These are phyloP conservation scores for Cotesia chilonis DNA, from an alignment of 1,140 invertebrate species.

Conservation along the genomic window DNA sequence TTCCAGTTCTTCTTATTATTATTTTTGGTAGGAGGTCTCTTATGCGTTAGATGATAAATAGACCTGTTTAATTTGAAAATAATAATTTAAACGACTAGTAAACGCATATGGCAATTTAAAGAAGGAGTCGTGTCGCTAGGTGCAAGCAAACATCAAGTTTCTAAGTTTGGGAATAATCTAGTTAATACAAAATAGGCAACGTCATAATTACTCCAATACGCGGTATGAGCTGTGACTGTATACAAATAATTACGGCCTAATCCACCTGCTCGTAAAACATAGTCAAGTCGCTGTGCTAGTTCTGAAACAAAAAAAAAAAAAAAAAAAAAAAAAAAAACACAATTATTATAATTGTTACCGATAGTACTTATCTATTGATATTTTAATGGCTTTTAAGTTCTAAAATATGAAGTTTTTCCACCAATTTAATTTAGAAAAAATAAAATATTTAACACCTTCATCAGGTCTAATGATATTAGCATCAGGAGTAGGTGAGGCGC, in stretches of 20 bases:
- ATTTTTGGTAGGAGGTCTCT: slow-evolving; percentile 53
- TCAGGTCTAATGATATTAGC: slow-evolving; percentile 61
- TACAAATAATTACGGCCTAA: slow-evolving; percentile 72
- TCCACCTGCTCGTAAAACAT: slow-evolving; percentile 70
- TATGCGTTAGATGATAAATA: slow-evolving; percentile 40
- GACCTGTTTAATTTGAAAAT: neutral
- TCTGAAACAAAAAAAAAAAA: slow-evolving; percentile 60
- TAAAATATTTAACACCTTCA: slow-evolving; percentile 51
- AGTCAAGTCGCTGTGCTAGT: slow-evolving; percentile 73
- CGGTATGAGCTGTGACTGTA: slow-evolving; percentile 75
- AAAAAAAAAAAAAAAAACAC: too few species aligned
- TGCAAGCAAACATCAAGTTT: slow-evolving; percentile 61
- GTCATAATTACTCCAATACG: slow-evolving; percentile 78
- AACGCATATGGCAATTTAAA: slow-evolving; percentile 44
- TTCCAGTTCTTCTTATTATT: neutral
- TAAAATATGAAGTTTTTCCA: neutral
- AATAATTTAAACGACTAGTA: slow-evolving; percentile 51
- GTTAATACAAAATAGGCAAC: slow-evolving; percentile 76
- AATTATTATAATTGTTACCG: neutral
- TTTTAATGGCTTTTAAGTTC: too few species aligned
- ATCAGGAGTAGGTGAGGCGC: slow-evolving; percentile 57
- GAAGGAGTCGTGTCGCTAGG: slow-evolving; percentile 36
- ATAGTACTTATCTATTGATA: neutral
- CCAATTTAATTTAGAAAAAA: neutral
- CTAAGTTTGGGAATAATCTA: slow-evolving; percentile 70